phyloP scores from a whole-genome alignment of 2,797 vertebrate genomes.

The Cheirogaleus major region DNA sequence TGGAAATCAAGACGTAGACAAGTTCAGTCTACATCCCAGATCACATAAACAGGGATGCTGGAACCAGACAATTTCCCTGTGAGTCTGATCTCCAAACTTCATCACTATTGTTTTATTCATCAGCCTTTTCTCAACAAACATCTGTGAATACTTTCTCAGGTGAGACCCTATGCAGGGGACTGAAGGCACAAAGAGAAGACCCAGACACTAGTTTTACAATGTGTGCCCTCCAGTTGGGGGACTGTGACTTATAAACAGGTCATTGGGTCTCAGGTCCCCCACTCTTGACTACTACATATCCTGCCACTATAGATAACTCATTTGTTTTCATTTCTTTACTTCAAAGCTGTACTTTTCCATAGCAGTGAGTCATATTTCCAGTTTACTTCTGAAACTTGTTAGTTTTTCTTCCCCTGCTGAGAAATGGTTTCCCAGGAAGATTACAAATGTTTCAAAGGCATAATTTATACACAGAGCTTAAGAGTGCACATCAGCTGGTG shows the following conservation, averaged over 20 bases:
- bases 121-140: background rate
- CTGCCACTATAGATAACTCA: slow-evolving; percentile 25
- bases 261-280: background rate
- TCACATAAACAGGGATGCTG: background rate
- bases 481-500: slow-evolving; percentile 25
- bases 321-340: slow-evolving; percentile 57
- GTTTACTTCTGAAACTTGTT: slow-evolving; percentile 66
- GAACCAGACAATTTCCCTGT: background rate
- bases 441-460: slow-evolving; percentile 63
- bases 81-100: background rate
- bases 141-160: background rate
- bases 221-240: background rate
- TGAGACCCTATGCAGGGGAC: background rate
- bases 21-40: background rate
- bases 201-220: background rate
- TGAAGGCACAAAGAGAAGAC: background rate
- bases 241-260: background rate
- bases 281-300: background rate
- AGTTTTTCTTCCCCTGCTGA: slow-evolving; percentile 64
- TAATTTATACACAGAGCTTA: slow-evolving; percentile 57
- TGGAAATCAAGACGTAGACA: background rate
- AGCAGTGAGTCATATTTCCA: slow-evolving; percentile 54
- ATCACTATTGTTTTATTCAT: background rate
- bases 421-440: slow-evolving; percentile 65
- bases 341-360: slow-evolving; percentile 48